Percentiles rank a stretch among this genome's conserved stretches.
These are phyloP conservation scores for Motacilla alba DNA, from an alignment of 2,113 vertebrate species.

Conservation along the genomic window DNA sequence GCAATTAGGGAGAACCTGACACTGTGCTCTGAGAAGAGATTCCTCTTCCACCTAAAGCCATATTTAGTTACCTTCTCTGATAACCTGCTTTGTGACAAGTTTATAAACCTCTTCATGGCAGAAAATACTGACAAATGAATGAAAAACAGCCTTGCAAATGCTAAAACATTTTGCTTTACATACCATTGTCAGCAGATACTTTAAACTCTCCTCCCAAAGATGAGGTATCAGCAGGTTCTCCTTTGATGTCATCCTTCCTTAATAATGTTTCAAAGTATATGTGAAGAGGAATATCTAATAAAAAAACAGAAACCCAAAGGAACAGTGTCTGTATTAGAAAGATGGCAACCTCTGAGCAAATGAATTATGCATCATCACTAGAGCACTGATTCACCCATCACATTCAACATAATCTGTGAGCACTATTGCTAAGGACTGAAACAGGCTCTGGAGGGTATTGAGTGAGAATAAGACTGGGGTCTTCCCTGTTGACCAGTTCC, in stretches of 20 bases:
- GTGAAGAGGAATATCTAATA: conserved; percentile 77
- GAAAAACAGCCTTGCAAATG: neutral
- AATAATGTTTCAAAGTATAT: conserved; percentile 73
- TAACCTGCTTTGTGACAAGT: neutral
- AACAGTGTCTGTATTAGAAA: neutral
- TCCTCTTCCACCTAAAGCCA: neutral
- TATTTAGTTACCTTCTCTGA: neutral
- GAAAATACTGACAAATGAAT: neutral
- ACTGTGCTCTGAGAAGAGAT: neutral
- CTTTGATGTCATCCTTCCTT: conserved; percentile 76
- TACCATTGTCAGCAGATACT: conserved; percentile 69
- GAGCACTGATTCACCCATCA: neutral
- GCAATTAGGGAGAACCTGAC: neutral
- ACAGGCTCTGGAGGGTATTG: neutral
- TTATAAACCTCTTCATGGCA: neutral
- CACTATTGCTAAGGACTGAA: neutral
- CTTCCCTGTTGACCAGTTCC: neutral
- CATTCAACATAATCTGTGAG: neutral
- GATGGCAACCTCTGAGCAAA: neutral
- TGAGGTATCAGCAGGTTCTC: conserved; percentile 60
- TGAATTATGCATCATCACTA: neutral
- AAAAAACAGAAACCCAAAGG: neutral
- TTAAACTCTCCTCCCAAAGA: conserved; percentile 57
- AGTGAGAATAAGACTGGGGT: neutral
- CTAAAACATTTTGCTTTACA: neutral